These are phyloP conservation scores for Mya arenaria DNA, from an alignment of 1,140 invertebrate genomes.

Conservation along the genomic window DNA sequence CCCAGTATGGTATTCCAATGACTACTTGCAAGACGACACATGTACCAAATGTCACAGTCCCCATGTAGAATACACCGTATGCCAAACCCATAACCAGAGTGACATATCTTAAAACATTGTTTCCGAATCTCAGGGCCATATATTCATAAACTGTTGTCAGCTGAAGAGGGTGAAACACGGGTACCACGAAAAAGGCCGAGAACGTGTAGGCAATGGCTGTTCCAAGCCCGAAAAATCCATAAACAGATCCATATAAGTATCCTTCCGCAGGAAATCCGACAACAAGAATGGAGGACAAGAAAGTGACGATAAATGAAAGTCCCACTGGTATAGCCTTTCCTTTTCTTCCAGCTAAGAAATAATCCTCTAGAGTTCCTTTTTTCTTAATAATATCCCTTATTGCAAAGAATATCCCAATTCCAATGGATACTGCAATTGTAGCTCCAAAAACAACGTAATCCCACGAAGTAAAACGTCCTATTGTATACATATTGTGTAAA, in stretches of 20 bases:
- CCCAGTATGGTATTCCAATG: neutral
- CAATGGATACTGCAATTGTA: conserved; percentile 79
- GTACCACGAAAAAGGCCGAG: conserved; percentile 90
- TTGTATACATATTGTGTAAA: too few species aligned
- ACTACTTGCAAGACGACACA: neutral
- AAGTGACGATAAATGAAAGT: conserved; percentile 84
- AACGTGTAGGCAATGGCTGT: conserved; percentile 88
- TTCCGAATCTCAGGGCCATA: neutral
- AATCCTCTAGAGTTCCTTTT: conserved; percentile 87
- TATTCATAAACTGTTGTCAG: conserved; percentile 92
- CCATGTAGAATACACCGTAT: conserved; percentile 1
- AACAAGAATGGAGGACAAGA: conserved; percentile 95
- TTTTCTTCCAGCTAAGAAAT: conserved; percentile 88
- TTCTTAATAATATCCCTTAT: conserved; percentile 89
- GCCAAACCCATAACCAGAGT: neutral
- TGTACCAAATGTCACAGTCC: neutral
- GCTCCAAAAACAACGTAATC: conserved; percentile 61
- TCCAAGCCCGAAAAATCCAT: conserved; percentile 56
- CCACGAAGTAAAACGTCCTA: too few species aligned
- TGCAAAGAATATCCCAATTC: conserved; percentile 89
- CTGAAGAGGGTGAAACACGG: conserved; percentile 93
- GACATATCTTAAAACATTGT: conserved; percentile 3
- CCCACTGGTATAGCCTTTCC: conserved; percentile 84
- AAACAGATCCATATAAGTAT: conserved; percentile 66
- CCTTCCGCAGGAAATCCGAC: conserved; percentile 84